Percentiles rank a stretch among this genome's conserved stretches.
Conservation (phyloP, 2,797 vertebrate genomes). For the Gymnothorax javanicus region DNA sequence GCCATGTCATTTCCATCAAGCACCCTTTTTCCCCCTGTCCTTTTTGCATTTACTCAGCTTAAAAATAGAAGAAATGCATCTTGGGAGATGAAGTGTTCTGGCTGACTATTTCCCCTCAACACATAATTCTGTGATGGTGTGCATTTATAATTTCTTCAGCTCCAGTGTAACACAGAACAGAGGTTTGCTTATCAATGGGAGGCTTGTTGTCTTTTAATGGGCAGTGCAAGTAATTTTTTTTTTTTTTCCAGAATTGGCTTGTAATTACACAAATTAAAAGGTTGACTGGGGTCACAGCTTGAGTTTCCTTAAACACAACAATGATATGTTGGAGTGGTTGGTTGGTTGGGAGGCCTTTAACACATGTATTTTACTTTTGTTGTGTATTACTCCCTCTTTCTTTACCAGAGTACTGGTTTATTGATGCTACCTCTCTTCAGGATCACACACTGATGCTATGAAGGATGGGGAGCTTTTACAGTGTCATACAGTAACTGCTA, state of each 20-base stretch:
- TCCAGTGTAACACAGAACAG: neutral
- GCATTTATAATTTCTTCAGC: neutral
- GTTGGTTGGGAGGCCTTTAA: no score
- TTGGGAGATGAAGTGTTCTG: neutral
- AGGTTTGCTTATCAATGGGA: neutral
- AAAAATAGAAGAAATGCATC: neutral
- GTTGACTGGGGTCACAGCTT: no score
- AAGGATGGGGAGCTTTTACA: slow-evolving; percentile 29
- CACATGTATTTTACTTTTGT: slow-evolving; percentile 61
- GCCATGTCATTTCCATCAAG: neutral
- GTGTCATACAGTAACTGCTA: neutral
- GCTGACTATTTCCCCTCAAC: neutral
- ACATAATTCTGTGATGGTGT: neutral
- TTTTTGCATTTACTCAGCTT: neutral
- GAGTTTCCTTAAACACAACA: no score
- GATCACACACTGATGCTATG: slow-evolving; percentile 43
- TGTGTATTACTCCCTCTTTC: slow-evolving; percentile 66
- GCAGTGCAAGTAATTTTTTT: no score
- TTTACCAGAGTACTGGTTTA: slow-evolving; percentile 59
- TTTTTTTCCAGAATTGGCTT: no score
- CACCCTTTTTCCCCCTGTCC: neutral
- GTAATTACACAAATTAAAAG: no score
- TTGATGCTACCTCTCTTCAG: slow-evolving; percentile 59
- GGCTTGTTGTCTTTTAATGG: no score
- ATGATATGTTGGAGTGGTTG: no score